Conservation (phyloP, 2,113 vertebrate species). For the Kryptolebias marmoratus region DNA sequence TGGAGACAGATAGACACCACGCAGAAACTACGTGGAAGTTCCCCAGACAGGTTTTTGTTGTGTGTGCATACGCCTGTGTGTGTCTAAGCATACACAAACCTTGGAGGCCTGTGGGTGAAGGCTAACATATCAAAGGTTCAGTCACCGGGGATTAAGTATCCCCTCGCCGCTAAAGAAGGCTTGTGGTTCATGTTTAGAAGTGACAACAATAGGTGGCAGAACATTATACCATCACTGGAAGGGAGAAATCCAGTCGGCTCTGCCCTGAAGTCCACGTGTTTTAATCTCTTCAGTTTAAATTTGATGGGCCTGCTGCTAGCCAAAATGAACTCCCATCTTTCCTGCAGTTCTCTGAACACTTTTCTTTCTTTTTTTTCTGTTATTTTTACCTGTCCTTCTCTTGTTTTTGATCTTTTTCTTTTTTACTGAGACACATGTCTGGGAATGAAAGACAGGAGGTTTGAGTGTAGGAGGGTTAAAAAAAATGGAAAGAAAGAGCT, state of each 20-base stretch:
- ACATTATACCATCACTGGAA: constrained; percentile 72
- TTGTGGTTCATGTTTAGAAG: constrained; percentile 71
- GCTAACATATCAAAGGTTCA: constrained; percentile 80
- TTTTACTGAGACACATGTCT: constrained; percentile 48
- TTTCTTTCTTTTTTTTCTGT: not conserved
- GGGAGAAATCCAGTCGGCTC: constrained; percentile 68
- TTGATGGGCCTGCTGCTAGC: constrained; percentile 41
- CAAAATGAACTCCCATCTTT: constrained; percentile 25
- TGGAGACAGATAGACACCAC: constrained; percentile 75
- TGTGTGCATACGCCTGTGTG: constrained; percentile 39
- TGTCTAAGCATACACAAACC: constrained; percentile 60
- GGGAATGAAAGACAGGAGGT: constrained; percentile 61
- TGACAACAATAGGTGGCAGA: constrained; percentile 75
- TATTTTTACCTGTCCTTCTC: constrained; percentile 19
- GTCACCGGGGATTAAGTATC: constrained; percentile 77
- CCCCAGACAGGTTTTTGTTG: constrained; percentile 67
- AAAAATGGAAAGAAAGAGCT: constrained; percentile 53
- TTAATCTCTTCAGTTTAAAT: constrained; percentile 61
- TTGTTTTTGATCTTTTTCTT: constrained; percentile 45
- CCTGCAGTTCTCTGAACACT: not conserved
- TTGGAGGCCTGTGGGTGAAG: constrained; percentile 67
- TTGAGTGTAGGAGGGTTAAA: constrained; percentile 54
- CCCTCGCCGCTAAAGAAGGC: constrained; percentile 62
- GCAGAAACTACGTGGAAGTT: constrained; percentile 64
- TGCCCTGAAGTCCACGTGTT: constrained; percentile 58